Percentiles rank a stretch among this genome's conserved stretches.
Evolutionary conservation across 2,888 invertebrate genomes (phyloP).

Genomic region (Catocala nupta): DNA sequence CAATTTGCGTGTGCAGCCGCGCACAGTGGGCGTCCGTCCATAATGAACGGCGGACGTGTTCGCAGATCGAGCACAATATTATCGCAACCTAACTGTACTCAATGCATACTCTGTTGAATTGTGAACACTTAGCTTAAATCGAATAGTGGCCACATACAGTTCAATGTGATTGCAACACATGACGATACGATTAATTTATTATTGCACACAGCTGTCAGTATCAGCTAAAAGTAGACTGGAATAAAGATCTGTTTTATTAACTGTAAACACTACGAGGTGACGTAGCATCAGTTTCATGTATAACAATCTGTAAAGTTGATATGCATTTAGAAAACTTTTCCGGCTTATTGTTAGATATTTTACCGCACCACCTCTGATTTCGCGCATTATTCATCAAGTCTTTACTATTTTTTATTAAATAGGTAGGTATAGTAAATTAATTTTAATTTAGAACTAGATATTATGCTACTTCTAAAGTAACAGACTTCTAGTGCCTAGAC

Average conservation of each 20-base stretch:
- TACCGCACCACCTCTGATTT: not conserved
- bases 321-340: not conserved
- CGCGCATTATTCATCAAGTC: no score
- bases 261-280: constrained; percentile 13
- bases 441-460: no score
- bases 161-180: constrained; percentile 39
- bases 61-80: constrained; percentile 68
- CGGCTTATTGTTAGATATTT: not conserved
- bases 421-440: no score
- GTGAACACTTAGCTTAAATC: constrained; percentile 60
- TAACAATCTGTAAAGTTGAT: not conserved
- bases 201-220: constrained; percentile 23
- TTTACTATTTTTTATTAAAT: no score
- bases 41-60: constrained; percentile 76
- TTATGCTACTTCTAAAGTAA: no score
- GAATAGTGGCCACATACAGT: constrained; percentile 56
- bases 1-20: constrained; percentile 82
- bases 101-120: constrained; percentile 51
- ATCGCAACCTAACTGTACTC: constrained; percentile 57
- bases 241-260: constrained; percentile 19
- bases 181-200: constrained; percentile 36
- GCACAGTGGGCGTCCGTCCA: constrained; percentile 79
- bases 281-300: constrained; percentile 10
- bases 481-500: no score
- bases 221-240: constrained; percentile 17